These are phyloP conservation scores for Phenganax stokvisi DNA, from an alignment of 92 coral and sea anemone species.

Conservation along the genomic window DNA sequence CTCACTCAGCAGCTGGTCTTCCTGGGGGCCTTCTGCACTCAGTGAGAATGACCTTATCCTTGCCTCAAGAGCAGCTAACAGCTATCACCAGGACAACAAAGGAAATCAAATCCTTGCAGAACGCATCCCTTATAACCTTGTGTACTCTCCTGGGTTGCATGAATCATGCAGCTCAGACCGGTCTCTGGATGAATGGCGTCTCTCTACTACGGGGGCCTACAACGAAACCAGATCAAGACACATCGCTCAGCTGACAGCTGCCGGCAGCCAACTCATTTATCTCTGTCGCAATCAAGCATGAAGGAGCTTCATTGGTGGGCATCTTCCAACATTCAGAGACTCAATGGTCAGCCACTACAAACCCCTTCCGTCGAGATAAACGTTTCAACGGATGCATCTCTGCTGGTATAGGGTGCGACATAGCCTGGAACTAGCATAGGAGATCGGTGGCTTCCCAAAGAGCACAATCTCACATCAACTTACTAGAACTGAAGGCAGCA, in stretches of 20 bases:
- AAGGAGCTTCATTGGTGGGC: slow-evolving; percentile 50
- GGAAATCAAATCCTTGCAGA: slow-evolving; percentile 9
- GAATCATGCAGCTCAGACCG: slow-evolving; percentile 55
- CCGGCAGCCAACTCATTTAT: not conserved
- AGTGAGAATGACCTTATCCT: slow-evolving; percentile 31
- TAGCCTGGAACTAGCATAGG: slow-evolving; percentile 43
- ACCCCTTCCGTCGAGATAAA: slow-evolving; percentile 36
- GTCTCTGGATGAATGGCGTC: slow-evolving; percentile 49
- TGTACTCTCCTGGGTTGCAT: slow-evolving; percentile 48
- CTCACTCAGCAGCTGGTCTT: slow-evolving; percentile 43
- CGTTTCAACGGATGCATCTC: slow-evolving; percentile 42
- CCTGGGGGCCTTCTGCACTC: slow-evolving; percentile 41
- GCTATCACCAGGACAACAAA: slow-evolving; percentile 5
- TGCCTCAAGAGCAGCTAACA: slow-evolving; percentile 30
- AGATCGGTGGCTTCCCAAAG: slow-evolving; percentile 44
- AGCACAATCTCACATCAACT: slow-evolving; percentile 45
- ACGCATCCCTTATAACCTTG: slow-evolving; percentile 36
- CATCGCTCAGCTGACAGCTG: not conserved
- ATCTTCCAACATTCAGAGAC: slow-evolving; percentile 16
- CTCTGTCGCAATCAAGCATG: slow-evolving; percentile 29
- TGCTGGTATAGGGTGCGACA: slow-evolving; percentile 43
- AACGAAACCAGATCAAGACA: slow-evolving; percentile 26
- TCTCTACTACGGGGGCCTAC: slow-evolving; percentile 39
- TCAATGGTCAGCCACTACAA: slow-evolving; percentile 41
- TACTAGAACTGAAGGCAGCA: slow-evolving; percentile 49